A percentile compares a stretch with the other conserved stretches of the same genome.
Evolutionary conservation across 2,113 vertebrate species (phyloP).

Genomic region (Corvus moneduloides): DNA sequence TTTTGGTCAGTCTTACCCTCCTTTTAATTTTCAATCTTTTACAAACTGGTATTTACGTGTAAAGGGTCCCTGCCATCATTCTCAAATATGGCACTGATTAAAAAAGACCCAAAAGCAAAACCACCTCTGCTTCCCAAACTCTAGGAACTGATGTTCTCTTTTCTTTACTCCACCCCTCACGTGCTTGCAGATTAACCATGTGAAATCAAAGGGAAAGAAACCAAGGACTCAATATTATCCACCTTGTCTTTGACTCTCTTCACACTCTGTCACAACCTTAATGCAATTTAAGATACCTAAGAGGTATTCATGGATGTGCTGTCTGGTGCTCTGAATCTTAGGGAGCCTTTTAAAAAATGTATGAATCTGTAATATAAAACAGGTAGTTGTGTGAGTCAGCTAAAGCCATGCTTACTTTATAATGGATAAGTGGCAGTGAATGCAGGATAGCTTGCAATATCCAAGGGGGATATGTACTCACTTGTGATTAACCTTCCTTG

Average conservation of each 20-base stretch:
- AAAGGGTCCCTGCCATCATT: background rate
- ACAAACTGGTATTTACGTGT: background rate
- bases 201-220: conserved; percentile 3
- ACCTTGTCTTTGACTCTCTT: background rate
- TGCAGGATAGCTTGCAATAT: background rate
- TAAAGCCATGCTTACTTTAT: background rate
- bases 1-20: background rate
- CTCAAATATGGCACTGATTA: background rate
- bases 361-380: conserved; percentile 37
- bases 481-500: conserved; percentile 67
- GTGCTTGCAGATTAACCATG: background rate
- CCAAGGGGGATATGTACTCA: conserved; percentile 42
- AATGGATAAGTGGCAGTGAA: background rate
- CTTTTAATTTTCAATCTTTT: background rate
- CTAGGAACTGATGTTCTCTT: background rate
- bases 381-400: background rate
- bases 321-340: background rate
- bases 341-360: conserved; percentile 4
- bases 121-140: background rate
- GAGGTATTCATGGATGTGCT: background rate
- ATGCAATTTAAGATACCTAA: background rate
- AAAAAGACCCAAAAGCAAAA: background rate
- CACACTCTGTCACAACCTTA: background rate
- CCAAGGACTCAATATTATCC: background rate
- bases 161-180: background rate